Conservation (phyloP, 2,113 vertebrate genomes). For the Scopus umbretta region DNA sequence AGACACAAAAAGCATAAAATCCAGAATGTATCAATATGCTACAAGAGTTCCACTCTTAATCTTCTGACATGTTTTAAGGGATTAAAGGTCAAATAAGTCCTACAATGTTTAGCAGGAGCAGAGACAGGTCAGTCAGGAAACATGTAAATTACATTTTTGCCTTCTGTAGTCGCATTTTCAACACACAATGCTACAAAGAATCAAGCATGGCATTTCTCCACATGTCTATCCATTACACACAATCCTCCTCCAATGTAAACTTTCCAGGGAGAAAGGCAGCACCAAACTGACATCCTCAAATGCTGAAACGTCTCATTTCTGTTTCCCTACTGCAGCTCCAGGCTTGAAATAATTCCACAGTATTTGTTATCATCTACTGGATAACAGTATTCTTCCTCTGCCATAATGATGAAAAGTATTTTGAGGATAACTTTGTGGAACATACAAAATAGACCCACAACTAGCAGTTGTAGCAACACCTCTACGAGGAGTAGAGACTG, state of each 20-base stretch:
- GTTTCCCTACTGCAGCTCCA: not conserved
- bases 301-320: not conserved
- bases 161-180: not conserved
- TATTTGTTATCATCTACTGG: not conserved
- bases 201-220: not conserved
- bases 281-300: not conserved
- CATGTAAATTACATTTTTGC: accelerated
- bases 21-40: not conserved
- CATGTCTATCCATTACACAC: not conserved
- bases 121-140: not conserved
- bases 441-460: not conserved
- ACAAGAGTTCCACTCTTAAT: not conserved
- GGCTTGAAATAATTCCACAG: not conserved
- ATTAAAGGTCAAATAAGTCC: not conserved
- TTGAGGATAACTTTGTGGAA: not conserved
- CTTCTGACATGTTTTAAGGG: not conserved
- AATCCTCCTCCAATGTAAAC: not conserved
- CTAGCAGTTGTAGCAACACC: not conserved
- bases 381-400: not conserved
- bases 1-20: not conserved
- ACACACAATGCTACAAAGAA: not conserved
- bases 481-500: accelerated
- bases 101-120: not conserved
- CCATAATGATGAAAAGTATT: not conserved
- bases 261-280: not conserved